Conservation (phyloP, 2,797 vertebrate genomes). For the Sparidentex hasta region DNA sequence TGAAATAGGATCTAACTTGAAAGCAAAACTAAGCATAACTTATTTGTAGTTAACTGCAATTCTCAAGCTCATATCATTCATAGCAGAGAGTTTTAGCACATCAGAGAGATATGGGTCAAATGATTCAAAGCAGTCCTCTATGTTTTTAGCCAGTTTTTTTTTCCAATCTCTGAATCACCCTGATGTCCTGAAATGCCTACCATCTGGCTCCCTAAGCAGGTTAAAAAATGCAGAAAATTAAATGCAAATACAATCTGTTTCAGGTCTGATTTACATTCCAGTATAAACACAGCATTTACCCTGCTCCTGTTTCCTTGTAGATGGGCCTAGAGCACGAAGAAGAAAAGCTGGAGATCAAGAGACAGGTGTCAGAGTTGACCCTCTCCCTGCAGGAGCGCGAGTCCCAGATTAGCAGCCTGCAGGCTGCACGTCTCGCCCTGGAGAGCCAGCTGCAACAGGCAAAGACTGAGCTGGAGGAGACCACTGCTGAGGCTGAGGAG, state of each 20-base stretch:
- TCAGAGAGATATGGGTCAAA: not conserved
- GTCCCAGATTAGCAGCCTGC: slow-evolving; percentile 93
- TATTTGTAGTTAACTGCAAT: not conserved
- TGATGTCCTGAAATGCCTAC: not conserved
- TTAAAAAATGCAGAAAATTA: slow-evolving; percentile 25
- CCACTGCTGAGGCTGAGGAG: slow-evolving; percentile 95
- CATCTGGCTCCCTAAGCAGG: slow-evolving; percentile 10
- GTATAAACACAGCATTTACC: slow-evolving; percentile 19
- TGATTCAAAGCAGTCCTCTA: slow-evolving; percentile 9
- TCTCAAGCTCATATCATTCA: not conserved
- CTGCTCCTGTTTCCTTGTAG: slow-evolving; percentile 71
- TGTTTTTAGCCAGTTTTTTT: slow-evolving; percentile 11
- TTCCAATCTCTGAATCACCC: slow-evolving; percentile 22
- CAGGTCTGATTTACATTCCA: slow-evolving; percentile 6
- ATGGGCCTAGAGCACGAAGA: slow-evolving; percentile 95
- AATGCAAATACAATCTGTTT: slow-evolving; percentile 17
- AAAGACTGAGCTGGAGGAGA: slow-evolving; percentile 95
- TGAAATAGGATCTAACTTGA: not conserved
- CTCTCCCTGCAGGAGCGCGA: slow-evolving; percentile 94
- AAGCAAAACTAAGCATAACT: not conserved
- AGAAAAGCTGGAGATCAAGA: slow-evolving; percentile 95
- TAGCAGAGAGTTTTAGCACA: not conserved
- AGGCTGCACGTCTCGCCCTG: slow-evolving; percentile 91
- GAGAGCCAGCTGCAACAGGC: slow-evolving; percentile 95
- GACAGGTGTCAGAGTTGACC: slow-evolving; percentile 94